Evolutionary conservation across 2,113 vertebrate species (phyloP).

Genomic region (Xiphophorus couchianus): DNA sequence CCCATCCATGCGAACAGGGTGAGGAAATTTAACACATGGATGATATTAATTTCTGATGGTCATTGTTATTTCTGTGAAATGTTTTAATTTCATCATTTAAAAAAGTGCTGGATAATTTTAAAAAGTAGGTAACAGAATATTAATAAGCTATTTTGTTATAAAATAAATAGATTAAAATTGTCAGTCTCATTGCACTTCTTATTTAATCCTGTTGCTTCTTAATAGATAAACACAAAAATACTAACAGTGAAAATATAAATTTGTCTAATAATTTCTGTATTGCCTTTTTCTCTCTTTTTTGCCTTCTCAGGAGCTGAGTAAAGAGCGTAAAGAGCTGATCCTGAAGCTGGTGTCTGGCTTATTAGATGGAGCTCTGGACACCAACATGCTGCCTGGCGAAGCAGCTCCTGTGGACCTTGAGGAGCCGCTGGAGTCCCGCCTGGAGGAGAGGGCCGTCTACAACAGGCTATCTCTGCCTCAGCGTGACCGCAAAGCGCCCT

Average conservation of each 20-base stretch:
- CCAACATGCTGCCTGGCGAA: slow-evolving; percentile 72
- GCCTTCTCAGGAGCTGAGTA: slow-evolving; percentile 80
- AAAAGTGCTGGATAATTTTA: background rate
- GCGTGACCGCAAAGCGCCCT: slow-evolving; percentile 89
- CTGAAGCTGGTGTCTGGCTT: slow-evolving; percentile 86
- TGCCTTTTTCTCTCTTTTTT: background rate
- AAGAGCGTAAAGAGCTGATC: slow-evolving; percentile 83
- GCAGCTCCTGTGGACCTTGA: slow-evolving; percentile 62
- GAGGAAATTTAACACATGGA: slow-evolving; percentile 55
- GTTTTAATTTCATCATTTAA: background rate
- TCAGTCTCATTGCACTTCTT: background rate
- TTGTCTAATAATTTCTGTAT: background rate
- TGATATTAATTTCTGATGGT: background rate
- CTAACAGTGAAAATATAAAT: background rate
- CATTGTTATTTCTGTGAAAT: background rate
- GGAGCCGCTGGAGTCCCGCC: slow-evolving; percentile 79
- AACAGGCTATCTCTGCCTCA: slow-evolving; percentile 83
- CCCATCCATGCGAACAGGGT: slow-evolving; percentile 81
- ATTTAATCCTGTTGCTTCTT: background rate
- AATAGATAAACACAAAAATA: background rate
- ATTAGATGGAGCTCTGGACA: slow-evolving; percentile 78
- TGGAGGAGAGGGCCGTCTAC: slow-evolving; percentile 82
- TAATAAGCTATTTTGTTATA: background rate
- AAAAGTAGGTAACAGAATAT: background rate
- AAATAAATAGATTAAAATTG: background rate